Conservation (phyloP, 2,888 invertebrate species). For the Tetragnatha montana region DNA sequence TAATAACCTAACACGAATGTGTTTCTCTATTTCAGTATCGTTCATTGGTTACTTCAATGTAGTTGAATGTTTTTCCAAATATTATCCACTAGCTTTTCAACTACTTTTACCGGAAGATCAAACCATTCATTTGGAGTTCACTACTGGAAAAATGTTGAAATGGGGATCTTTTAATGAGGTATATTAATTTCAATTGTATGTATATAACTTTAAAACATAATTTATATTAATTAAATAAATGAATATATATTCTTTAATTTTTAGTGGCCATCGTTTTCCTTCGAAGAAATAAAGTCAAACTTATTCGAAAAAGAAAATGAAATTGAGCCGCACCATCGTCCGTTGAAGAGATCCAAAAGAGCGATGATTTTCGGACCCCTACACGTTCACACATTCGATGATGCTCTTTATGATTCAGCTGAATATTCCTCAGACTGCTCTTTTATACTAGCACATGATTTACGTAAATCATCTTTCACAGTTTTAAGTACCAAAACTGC, state of each 20-base stretch:
- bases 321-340: not conserved
- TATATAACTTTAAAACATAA: not conserved
- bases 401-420: slow-evolving; percentile 47
- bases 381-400: slow-evolving; percentile 67
- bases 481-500: slow-evolving; percentile 23
- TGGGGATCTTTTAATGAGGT: slow-evolving; percentile 41
- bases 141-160: slow-evolving; percentile 30
- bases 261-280: slow-evolving; percentile 30
- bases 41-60: slow-evolving; percentile 50
- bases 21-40: slow-evolving; percentile 46
- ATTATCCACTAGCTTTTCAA: not conserved
- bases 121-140: slow-evolving; percentile 21
- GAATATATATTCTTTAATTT: not conserved
- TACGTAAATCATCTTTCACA: slow-evolving; percentile 46
- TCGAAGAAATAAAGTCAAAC: not conserved
- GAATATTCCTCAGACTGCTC: slow-evolving; percentile 54
- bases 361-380: slow-evolving; percentile 64
- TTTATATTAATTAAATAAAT: not conserved
- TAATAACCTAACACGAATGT: not conserved
- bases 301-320: not conserved
- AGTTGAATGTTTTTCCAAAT: slow-evolving; percentile 20
- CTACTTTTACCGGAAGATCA: slow-evolving; percentile 1
- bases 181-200: not conserved
- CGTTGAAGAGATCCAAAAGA: slow-evolving; percentile 7
- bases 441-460: slow-evolving; percentile 62